Percentiles rank a stretch among this genome's conserved stretches.
Conservation (phyloP, 2,888 invertebrate species). For the Orthonevra nobilis region DNA sequence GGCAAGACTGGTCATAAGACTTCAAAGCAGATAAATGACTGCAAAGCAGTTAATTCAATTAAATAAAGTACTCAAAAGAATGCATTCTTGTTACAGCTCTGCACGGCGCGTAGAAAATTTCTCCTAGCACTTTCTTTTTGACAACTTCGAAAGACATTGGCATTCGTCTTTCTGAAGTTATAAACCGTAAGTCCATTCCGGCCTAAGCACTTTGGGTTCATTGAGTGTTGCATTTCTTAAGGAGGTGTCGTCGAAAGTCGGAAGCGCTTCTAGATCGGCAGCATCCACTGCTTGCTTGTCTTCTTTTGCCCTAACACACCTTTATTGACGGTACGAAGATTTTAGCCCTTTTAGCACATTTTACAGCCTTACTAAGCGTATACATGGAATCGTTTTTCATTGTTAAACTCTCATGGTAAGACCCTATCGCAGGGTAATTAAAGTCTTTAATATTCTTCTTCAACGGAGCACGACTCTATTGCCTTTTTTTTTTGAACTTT, state of each 20-base stretch:
- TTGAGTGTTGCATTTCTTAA: neutral
- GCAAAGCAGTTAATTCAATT: no score
- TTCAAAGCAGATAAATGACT: no score
- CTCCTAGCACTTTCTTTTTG: constrained; percentile 8
- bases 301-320: neutral
- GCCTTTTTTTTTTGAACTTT: constrained; percentile 1
- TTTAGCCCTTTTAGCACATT: no score
- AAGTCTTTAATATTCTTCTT: neutral
- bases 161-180: constrained; percentile 10
- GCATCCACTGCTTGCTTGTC: neutral
- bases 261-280: neutral
- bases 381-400: neutral
- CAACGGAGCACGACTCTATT: neutral
- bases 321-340: neutral
- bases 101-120: constrained; percentile 9
- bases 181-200: constrained; percentile 2
- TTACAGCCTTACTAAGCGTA: neutral
- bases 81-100: neutral
- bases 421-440: neutral
- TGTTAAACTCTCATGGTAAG: neutral
- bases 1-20: no score
- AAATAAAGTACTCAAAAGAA: no score
- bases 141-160: constrained; percentile 5
- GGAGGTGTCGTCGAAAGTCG: no score
- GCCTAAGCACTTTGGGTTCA: constrained; percentile 10